Evolutionary conservation across 2,888 invertebrate species (phyloP), one percentile per base, ranked within the genome.

Genomic region (Drosophila borealis): DNA sequence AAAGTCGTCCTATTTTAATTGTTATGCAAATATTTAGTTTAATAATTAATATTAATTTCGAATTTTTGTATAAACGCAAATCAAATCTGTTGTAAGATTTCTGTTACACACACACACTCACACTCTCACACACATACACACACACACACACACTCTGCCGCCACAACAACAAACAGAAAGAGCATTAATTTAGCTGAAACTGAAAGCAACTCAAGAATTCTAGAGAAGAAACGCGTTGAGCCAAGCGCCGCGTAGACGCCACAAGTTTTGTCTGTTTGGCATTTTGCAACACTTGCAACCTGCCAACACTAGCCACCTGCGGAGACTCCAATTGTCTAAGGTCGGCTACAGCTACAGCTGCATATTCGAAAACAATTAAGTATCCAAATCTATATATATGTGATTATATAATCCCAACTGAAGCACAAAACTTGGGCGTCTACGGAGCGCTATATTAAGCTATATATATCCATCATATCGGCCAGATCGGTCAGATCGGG

Each of bases 241-340:
- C 17, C 25, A 2, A 33, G 59, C 25, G 74, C 56, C 45, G 8
- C 39, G 42, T 62, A 69, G 48, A 63, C 14, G 41, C 4, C 53
- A 53, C 37, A 74, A 64, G 64, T 59, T 75, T 70, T 57, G 41
- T 41, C 42, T 21, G 44, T 34, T 11, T 9, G 55, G 56, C 54
- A 57, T 36, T 44, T 11, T 53, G 55, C 19, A 49, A 14, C 25
- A 33, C 14, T 10, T 46, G 64, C 48, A 29, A 44, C 44, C 25
- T 55, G 62, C 39, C 29, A 55, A 41, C 53, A 67, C 67, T 59
- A 29, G 80, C 86, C 82, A 87, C 91, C 90, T 90, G 90, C 87
- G 80, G 90, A 90, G 90, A 90, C 90, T 88, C 75, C 69, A 90
- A 70, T 90, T 89, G 90, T 90, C 90, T 90, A 90, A 82, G 91